Evolutionary conservation across 1,140 invertebrate species (phyloP), one percentile per base, ranked within the genome.

Genomic region (Drosophila micromelanica): DNA sequence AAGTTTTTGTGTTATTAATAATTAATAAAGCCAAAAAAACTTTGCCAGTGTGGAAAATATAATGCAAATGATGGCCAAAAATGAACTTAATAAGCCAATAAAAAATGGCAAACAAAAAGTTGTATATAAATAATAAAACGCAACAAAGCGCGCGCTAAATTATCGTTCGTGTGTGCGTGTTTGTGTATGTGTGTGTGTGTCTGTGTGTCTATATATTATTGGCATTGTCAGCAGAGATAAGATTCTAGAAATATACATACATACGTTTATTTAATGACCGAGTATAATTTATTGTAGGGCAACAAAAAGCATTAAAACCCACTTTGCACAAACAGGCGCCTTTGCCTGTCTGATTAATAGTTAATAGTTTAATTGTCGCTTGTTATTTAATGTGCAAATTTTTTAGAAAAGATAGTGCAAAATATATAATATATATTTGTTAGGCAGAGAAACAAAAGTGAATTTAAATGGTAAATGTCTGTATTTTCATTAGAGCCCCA

Each of bases 111-210:
- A 38, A 51, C 20, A 37, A 13, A 32, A 7, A 40, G 15, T 43
- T 4, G 45, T 30, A 59, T 12, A 55, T 20, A 55, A 60, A 46
- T 55, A 57, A 69, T 46, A 20, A 23, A 11, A 63, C 35, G 8
- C 4, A 52, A 56, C 48, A 75, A 75, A 40, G 27, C n/a, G 35
- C 55, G 64, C 65, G 60, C 59, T 40, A 76, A 76, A 75, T 42
- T 15, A 43, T 17, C 9, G 37, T 11, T n/a, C 15, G 32, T 30
- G 23, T 38, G 20, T 48, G n/a, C 15, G 57, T 45, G 38, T 11
- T 15, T 45, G 1, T 32, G 56, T 32, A n/a, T 57, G 52, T 52
- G 63, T 60, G 12, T 15, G 45, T 4, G 57, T n/a, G n/a, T n/a
- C n/a, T n/a, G n/a, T n/a, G n/a, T n/a, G n/a, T n/a, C 20, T n/a